phyloP scores from a whole-genome alignment of 2,113 vertebrate species.

The Tursiops truncatus region DNA sequence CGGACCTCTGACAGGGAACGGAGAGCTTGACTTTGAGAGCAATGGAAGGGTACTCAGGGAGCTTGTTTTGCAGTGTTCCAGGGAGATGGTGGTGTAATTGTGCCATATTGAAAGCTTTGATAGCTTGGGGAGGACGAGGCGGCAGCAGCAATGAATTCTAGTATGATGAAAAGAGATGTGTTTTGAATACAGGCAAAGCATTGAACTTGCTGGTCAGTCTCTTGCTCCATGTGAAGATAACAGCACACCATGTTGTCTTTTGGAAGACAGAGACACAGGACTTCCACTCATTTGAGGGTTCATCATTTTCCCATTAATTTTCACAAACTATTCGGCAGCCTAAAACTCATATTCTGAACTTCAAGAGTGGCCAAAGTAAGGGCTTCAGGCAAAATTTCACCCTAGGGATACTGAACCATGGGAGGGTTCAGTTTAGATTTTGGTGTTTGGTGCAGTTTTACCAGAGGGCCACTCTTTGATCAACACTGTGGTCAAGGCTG shows the following conservation, averaged over 20 bases:
- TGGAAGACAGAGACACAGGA: not conserved
- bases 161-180: not conserved
- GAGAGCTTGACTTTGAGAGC: not conserved
- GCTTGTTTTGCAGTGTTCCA: not conserved
- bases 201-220: not conserved
- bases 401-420: not conserved
- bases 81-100: not conserved
- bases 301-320: slow-evolving; percentile 16
- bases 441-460: slow-evolving; percentile 56
- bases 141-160: not conserved
- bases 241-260: not conserved
- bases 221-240: not conserved
- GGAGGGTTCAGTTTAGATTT: slow-evolving; percentile 57
- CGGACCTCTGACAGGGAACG: not conserved
- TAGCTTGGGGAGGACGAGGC: not conserved
- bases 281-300: not conserved
- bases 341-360: slow-evolving; percentile 45
- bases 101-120: not conserved
- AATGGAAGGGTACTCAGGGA: not conserved
- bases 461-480: slow-evolving; percentile 69
- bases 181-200: not conserved
- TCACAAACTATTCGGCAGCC: slow-evolving; percentile 41
- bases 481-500: slow-evolving; percentile 54
- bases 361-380: slow-evolving; percentile 29
- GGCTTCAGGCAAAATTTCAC: slow-evolving; percentile 47